Percentiles rank a stretch among this genome's conserved stretches.
Evolutionary conservation across 2,888 invertebrate species (phyloP).

Genomic region (Eupithecia subumbrata): DNA sequence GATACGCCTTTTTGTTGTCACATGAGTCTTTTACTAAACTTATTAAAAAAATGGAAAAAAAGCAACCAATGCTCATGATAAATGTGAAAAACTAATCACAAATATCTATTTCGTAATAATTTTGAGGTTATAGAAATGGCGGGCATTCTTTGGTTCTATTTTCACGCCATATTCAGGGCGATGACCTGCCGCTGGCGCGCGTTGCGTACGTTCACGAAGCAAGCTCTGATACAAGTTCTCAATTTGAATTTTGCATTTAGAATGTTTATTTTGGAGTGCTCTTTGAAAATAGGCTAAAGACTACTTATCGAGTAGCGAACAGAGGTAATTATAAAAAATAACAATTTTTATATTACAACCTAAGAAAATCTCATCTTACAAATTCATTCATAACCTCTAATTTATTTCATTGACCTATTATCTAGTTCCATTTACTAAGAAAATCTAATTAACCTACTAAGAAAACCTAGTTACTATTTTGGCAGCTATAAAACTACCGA

Average conservation of each 20-base stretch:
- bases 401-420: too few relatives aligned
- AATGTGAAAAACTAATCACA: conserved; percentile 41
- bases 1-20: not conserved
- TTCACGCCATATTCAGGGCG: conserved; percentile 78
- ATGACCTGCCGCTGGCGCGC: conserved; percentile 70
- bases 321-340: too few relatives aligned
- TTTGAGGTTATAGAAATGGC: conserved; percentile 80
- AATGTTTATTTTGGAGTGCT: conserved; percentile 41
- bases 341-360: not conserved
- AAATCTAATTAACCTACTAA: conserved; percentile 3
- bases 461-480: conserved; percentile 40
- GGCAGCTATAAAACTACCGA: conserved; percentile 23
- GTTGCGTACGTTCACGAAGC: conserved; percentile 55
- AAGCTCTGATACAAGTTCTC: conserved; percentile 55
- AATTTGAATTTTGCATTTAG: conserved; percentile 57
- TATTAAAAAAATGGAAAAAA: not conserved
- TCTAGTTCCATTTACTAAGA: not conserved
- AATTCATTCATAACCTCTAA: not conserved
- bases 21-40: too few relatives aligned
- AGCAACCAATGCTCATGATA: conserved; percentile 26
- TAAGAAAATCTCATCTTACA: not conserved
- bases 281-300: not conserved
- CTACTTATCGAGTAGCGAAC: too few relatives aligned
- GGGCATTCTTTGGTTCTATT: conserved; percentile 81
- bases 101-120: conserved; percentile 63